These are phyloP conservation scores for Acanthornis magna DNA, from an alignment of 2,797 vertebrate genomes.

Conservation along the genomic window DNA sequence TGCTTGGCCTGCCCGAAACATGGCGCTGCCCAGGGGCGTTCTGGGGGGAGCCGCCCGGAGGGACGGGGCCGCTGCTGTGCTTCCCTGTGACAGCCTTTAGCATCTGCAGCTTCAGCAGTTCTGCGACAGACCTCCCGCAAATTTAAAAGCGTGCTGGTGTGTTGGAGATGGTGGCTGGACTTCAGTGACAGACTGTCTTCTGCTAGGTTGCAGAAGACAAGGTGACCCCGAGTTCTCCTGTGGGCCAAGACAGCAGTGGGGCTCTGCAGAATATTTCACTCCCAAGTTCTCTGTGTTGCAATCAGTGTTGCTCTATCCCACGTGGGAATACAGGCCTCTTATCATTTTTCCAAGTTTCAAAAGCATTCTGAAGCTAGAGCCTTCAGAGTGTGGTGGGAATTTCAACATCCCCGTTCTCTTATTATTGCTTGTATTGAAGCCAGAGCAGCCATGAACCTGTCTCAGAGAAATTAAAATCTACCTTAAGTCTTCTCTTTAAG, in stretches of 20 bases:
- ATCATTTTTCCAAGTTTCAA: neutral
- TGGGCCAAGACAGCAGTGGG: accelerated
- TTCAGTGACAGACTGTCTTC: accelerated
- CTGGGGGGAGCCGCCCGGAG: accelerated
- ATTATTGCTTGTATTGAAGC: neutral
- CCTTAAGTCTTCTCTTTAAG: neutral
- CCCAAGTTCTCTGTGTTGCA: accelerated
- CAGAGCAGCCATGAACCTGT: neutral
- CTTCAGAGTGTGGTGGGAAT: neutral
- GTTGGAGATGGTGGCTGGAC: accelerated
- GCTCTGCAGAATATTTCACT: neutral
- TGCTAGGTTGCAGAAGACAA: neutral
- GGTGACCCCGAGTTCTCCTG: neutral
- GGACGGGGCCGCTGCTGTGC: accelerated
- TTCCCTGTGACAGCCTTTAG: neutral
- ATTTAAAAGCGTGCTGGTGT: accelerated
- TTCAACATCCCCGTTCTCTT: neutral
- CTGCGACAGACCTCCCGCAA: accelerated
- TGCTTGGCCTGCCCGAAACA: accelerated
- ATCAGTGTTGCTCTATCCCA: accelerated
- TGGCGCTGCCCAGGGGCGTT: neutral
- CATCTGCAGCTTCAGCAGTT: neutral
- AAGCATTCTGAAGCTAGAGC: neutral
- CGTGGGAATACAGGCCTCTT: too few species aligned
- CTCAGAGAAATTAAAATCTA: neutral